These are phyloP conservation scores for Cydia amplana DNA, from an alignment of 1,140 invertebrate species.

Conservation along the genomic window DNA sequence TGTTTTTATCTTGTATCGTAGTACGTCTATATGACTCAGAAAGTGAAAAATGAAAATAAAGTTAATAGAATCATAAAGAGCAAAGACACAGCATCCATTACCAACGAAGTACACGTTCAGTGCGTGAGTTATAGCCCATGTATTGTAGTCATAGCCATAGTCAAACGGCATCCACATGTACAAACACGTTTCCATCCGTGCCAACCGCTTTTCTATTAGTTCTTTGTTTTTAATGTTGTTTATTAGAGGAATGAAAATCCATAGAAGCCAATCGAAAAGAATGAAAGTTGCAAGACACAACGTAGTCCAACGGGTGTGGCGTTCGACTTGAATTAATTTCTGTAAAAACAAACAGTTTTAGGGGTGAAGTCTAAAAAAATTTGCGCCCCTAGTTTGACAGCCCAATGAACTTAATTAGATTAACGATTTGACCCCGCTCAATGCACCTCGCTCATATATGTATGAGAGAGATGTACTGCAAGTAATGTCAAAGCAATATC, in stretches of 20 bases:
- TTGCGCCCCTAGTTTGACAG: too few relatives aligned
- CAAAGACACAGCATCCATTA: constrained; percentile 40
- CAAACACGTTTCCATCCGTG: constrained; percentile 46
- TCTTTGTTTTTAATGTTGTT: constrained; percentile 52
- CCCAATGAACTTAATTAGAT: too few relatives aligned
- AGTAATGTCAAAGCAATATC: too few relatives aligned
- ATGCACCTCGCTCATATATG: too few relatives aligned
- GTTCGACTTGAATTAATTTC: constrained; percentile 46
- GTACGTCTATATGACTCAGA: constrained; percentile 53
- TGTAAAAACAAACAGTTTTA: constrained; percentile 40
- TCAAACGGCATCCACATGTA: constrained; percentile 56
- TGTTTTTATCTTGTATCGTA: constrained; percentile 46
- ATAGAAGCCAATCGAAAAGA: constrained; percentile 41
- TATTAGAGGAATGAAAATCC: constrained; percentile 42
- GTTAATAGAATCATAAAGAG: constrained; percentile 46
- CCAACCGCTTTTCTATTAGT: constrained; percentile 43
- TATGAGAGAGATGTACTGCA: too few relatives aligned
- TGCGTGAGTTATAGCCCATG: constrained; percentile 45
- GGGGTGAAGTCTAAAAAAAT: not conserved
- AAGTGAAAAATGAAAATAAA: constrained; percentile 51
- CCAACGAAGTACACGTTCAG: constrained; percentile 40
- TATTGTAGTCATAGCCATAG: constrained; percentile 46
- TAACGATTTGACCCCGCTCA: too few relatives aligned
- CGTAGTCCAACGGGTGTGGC: constrained; percentile 41
- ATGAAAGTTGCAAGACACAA: constrained; percentile 47